A percentile compares a stretch with the other conserved stretches of the same genome.
Evolutionary conservation across 2,888 invertebrate species (phyloP).

Genomic region (Himalopsyche anomala): DNA sequence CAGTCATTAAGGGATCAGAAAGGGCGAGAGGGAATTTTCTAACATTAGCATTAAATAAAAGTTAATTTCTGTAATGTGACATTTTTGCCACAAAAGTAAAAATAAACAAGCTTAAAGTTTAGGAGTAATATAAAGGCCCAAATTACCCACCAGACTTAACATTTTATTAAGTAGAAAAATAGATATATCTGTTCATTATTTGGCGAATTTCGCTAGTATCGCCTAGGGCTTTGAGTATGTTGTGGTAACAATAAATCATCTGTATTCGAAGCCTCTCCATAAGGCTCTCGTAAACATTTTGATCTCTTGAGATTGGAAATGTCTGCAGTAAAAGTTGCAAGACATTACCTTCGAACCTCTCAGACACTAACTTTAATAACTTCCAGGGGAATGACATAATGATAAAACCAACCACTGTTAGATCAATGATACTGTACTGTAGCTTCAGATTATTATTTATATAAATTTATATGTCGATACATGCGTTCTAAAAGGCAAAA

Average conservation of each 20-base stretch:
- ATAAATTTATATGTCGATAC: too few species aligned
- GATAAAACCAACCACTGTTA: neutral
- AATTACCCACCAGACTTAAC: neutral
- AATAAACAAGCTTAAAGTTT: neutral
- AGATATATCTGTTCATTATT: slow-evolving; percentile 38
- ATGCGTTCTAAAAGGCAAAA: too few species aligned
- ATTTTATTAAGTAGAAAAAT: slow-evolving; percentile 24
- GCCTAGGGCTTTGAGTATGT: slow-evolving; percentile 31
- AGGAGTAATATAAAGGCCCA: neutral
- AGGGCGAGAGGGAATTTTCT: too few species aligned
- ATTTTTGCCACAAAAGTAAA: neutral
- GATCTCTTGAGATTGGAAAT: slow-evolving; percentile 42
- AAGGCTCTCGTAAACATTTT: slow-evolving; percentile 40
- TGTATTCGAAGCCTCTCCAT: slow-evolving; percentile 36
- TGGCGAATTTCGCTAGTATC: slow-evolving; percentile 5
- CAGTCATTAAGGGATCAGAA: too few species aligned
- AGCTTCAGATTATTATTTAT: too few species aligned
- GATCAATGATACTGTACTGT: neutral
- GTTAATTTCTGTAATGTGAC: neutral
- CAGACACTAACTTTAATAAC: slow-evolving; percentile 41
- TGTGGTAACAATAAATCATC: slow-evolving; percentile 42
- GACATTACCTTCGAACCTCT: slow-evolving; percentile 27
- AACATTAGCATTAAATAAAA: neutral
- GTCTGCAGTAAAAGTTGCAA: slow-evolving; percentile 42
- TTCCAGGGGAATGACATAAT: slow-evolving; percentile 26